Conservation (phyloP, 2,113 vertebrate species). For the Elephas maximus region DNA sequence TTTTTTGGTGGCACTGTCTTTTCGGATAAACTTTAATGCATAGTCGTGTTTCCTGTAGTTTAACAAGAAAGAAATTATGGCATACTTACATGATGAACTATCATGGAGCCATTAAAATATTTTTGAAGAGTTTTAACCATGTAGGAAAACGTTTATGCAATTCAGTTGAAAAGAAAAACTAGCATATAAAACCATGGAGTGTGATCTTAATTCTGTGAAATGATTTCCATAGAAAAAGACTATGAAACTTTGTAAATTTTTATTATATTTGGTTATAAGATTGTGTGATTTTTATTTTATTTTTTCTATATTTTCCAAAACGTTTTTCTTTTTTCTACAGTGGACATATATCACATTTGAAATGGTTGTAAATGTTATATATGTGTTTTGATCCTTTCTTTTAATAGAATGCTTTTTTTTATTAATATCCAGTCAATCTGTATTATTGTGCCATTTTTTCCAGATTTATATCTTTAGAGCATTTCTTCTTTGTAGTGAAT, state of each 20-base stretch:
- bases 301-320: constrained; percentile 46
- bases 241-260: constrained; percentile 59
- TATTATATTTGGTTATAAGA: constrained; percentile 49
- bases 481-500: constrained; percentile 57
- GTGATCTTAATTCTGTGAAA: constrained; percentile 45
- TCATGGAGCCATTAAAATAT: constrained; percentile 53
- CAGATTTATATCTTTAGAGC: constrained; percentile 14
- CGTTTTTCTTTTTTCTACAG: not conserved
- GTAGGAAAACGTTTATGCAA: constrained; percentile 56
- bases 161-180: constrained; percentile 63
- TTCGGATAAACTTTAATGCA: constrained; percentile 60
- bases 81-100: constrained; percentile 63
- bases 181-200: not conserved
- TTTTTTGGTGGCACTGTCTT: constrained; percentile 33
- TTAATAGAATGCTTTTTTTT: constrained; percentile 55
- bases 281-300: constrained; percentile 57
- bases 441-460: constrained; percentile 37
- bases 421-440: constrained; percentile 27
- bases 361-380: not conserved
- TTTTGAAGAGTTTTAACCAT: constrained; percentile 61
- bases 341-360: not conserved
- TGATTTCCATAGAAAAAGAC: constrained; percentile 53
- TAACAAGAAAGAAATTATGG: constrained; percentile 63
- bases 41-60: constrained; percentile 36
- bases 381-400: constrained; percentile 56